A percentile compares a stretch with the other conserved stretches of the same genome.
phyloP scores from a whole-genome alignment of 2,888 invertebrate genomes.

The Ichneumoninae sp. region DNA sequence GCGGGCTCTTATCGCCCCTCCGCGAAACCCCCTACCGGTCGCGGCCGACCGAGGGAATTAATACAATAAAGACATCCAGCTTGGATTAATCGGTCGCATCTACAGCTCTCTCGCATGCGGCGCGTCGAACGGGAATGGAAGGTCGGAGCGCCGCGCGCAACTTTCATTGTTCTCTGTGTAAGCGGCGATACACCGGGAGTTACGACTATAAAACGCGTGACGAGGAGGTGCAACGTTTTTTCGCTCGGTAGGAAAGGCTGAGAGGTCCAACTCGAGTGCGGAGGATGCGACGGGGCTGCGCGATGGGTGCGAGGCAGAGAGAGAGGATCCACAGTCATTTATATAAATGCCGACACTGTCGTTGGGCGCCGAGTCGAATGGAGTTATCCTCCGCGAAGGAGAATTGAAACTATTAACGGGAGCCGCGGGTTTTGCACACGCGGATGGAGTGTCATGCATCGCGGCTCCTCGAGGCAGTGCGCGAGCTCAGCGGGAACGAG shows the following conservation, averaged over 20 bases:
- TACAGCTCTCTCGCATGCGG: slow-evolving; percentile 27
- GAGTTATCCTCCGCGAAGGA: neutral
- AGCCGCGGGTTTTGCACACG: neutral
- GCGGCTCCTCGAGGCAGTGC: slow-evolving; percentile 5
- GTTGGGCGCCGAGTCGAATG: neutral
- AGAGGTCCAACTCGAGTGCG: neutral
- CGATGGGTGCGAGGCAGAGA: neutral
- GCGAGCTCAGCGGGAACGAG: slow-evolving; percentile 15
- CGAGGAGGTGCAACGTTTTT: slow-evolving; percentile 18
- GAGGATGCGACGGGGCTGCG: too few relatives aligned
- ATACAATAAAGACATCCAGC: slow-evolving; percentile 83
- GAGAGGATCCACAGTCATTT: slow-evolving; percentile 1
- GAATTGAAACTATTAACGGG: slow-evolving; percentile 30
- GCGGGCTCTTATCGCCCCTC: slow-evolving; percentile 71
- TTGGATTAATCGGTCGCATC: slow-evolving; percentile 81
- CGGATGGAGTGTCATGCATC: slow-evolving; percentile 1
- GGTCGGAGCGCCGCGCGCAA: neutral
- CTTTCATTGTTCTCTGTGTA: slow-evolving; percentile 28
- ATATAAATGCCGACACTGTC: slow-evolving; percentile 21
- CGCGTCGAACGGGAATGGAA: slow-evolving; percentile 22
- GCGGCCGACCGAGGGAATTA: slow-evolving; percentile 74
- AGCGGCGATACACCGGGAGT: neutral
- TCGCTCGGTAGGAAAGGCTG: neutral
- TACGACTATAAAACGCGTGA: slow-evolving; percentile 14
- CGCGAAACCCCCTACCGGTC: slow-evolving; percentile 43